Evolutionary conservation across 1,140 invertebrate genomes (phyloP).

Genomic region (Cydia fagiglandana): DNA sequence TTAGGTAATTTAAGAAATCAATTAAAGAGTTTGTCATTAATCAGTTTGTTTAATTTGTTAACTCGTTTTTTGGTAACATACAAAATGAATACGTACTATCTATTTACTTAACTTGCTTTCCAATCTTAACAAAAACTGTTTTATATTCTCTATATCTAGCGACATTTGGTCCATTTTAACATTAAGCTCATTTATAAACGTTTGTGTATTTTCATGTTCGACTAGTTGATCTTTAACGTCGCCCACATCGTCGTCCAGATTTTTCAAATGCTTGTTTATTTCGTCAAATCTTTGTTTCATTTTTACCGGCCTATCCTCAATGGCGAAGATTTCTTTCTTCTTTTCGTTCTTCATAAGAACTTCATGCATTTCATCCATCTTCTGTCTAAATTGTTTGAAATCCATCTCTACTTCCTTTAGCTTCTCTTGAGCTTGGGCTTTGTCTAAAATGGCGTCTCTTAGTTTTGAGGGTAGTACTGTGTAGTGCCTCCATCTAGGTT

Average conservation of each 20-base stretch:
- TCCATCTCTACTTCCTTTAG: constrained; percentile 54
- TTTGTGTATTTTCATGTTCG: constrained; percentile 48
- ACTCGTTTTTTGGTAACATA: not conserved
- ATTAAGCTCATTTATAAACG: constrained; percentile 56
- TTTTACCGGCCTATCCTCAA: constrained; percentile 37
- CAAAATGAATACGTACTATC: not conserved
- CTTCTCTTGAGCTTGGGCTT: constrained; percentile 61
- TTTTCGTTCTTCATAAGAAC: constrained; percentile 45
- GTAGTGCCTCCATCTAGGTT: constrained; percentile 57
- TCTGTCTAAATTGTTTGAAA: constrained; percentile 49
- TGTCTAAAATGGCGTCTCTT: constrained; percentile 63
- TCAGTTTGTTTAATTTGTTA: not conserved
- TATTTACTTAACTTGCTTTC: constrained; percentile 59
- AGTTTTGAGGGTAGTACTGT: constrained; percentile 57
- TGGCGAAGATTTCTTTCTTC: constrained; percentile 38
- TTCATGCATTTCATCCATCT: constrained; percentile 63
- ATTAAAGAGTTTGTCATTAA: not conserved
- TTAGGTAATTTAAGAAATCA: not conserved
- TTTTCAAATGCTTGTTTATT: constrained; percentile 52
- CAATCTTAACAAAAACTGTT: constrained; percentile 60
- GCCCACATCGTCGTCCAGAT: constrained; percentile 53
- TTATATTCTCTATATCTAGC: constrained; percentile 62
- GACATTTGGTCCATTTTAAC: constrained; percentile 66
- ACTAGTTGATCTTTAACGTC: constrained; percentile 55
- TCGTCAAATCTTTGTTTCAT: constrained; percentile 50